Conservation (phyloP, 2,797 vertebrate species). For the Eulemur mongoz region DNA sequence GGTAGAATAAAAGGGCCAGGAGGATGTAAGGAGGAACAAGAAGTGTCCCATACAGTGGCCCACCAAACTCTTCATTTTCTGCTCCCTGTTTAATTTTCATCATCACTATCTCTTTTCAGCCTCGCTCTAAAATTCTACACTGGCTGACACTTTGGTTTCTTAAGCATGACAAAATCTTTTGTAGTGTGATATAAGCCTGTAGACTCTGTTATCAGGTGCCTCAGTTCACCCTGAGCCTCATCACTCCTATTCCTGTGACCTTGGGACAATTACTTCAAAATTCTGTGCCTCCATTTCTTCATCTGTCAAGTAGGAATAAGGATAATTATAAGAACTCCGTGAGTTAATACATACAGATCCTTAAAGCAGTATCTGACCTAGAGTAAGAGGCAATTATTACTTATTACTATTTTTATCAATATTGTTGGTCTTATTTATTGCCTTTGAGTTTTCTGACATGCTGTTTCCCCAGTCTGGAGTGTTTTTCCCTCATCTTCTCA, state of each 20-base stretch:
- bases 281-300: background rate
- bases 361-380: background rate
- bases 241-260: background rate
- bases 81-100: background rate
- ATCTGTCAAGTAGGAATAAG: background rate
- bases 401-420: background rate
- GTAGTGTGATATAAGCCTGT: background rate
- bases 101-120: background rate
- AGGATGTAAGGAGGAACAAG: background rate
- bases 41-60: background rate
- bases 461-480: background rate
- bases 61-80: background rate
- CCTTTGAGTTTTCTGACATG: constrained; percentile 1
- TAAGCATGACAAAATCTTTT: background rate
- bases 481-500: background rate
- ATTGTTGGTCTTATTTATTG: background rate
- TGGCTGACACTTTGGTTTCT: background rate
- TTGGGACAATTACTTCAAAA: background rate
- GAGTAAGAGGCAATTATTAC: background rate
- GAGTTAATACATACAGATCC: background rate
- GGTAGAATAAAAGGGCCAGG: background rate
- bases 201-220: background rate
- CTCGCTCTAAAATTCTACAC: background rate
- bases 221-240: background rate
- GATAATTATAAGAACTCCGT: background rate